Conservation (phyloP, 2,797 vertebrate genomes). For the Melanotaenia nigrans region DNA sequence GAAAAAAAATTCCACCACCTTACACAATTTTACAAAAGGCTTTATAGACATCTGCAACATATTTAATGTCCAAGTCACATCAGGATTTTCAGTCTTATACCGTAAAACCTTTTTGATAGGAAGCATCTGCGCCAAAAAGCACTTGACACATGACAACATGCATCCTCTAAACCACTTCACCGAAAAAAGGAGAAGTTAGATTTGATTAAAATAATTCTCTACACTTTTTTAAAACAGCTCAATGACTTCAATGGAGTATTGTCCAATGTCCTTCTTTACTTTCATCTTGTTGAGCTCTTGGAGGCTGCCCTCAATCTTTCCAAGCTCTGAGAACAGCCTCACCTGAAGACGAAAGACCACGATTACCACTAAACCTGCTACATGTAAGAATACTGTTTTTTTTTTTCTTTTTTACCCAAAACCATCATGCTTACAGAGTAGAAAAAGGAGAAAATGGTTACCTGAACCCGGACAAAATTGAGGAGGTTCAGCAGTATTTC, state of each 20-base stretch:
- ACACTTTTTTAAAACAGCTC: conserved; percentile 86
- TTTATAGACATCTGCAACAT: conserved; percentile 14
- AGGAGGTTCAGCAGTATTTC: conserved; percentile 86
- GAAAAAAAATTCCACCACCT: conserved; percentile 1
- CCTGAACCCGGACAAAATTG: conserved; percentile 91
- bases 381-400: background rate
- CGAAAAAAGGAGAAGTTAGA: conserved; percentile 21
- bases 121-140: conserved; percentile 15
- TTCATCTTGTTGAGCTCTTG: conserved; percentile 85
- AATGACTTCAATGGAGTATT: conserved; percentile 94
- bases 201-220: conserved; percentile 54
- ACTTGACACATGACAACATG: background rate
- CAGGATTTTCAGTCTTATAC: background rate
- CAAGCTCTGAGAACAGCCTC: conserved; percentile 90
- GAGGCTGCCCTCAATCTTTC: conserved; percentile 93
- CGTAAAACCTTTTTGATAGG: conserved; percentile 11
- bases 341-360: conserved; percentile 78
- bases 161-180: conserved; percentile 17
- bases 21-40: conserved; percentile 22
- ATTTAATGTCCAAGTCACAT: conserved; percentile 5
- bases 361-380: background rate
- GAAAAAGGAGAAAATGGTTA: conserved; percentile 55
- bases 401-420: background rate
- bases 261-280: conserved; percentile 75
- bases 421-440: conserved; percentile 3